Percentiles rank a stretch among this genome's conserved stretches.
Conservation (phyloP, 2,113 vertebrate genomes). For the Shinisaurus crocodilurus region DNA sequence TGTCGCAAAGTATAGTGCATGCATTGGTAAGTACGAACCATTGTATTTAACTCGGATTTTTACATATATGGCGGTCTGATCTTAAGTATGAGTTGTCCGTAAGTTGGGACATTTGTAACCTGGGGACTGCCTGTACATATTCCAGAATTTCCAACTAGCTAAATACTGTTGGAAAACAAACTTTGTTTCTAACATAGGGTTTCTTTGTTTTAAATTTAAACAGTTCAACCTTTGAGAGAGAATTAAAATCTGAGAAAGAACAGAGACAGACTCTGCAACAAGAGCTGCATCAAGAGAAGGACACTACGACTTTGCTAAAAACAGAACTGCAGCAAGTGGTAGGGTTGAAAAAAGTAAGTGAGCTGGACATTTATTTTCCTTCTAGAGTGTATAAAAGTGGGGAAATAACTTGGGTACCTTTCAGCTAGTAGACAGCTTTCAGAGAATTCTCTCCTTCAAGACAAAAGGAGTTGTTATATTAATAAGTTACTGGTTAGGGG, state of each 20-base stretch:
- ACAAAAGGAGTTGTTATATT: neutral
- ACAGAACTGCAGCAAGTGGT: constrained; percentile 93
- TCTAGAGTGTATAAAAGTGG: neutral
- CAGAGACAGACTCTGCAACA: constrained; percentile 89
- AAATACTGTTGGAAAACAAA: neutral
- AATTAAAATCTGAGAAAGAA: constrained; percentile 90
- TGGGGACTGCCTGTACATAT: no score
- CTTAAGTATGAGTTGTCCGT: no score
- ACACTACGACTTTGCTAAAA: constrained; percentile 86
- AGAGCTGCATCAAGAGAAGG: constrained; percentile 89
- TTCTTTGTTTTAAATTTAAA: constrained; percentile 35
- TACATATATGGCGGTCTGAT: no score
- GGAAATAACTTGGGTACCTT: neutral
- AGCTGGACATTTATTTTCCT: accelerated
- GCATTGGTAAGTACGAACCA: no score
- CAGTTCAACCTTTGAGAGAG: constrained; percentile 89
- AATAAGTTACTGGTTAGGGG: neutral
- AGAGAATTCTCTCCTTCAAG: neutral
- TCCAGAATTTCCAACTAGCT: neutral
- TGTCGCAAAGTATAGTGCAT: no score
- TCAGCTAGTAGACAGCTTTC: neutral
- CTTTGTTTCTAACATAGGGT: neutral
- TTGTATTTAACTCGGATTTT: no score
- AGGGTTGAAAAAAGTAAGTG: constrained; percentile 84
- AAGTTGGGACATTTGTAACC: no score